Conservation (phyloP, 2,113 vertebrate species). For the Falcunculus frontatus region DNA sequence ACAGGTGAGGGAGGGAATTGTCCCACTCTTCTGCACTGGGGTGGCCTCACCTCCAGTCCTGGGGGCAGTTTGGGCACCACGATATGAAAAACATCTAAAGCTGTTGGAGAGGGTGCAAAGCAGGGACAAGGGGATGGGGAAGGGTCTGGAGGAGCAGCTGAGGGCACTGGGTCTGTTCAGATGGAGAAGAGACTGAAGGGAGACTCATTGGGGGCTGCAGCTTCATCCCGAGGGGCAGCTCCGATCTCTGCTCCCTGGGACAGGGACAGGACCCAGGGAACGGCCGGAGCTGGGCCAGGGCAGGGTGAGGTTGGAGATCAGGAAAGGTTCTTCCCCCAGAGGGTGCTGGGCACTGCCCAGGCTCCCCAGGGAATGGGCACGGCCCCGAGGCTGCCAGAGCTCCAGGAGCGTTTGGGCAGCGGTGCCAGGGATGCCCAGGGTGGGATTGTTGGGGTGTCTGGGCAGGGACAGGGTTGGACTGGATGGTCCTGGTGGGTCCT, state of each 20-base stretch:
- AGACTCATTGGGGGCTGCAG: neutral
- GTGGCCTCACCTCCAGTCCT: neutral
- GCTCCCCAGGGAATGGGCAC: neutral
- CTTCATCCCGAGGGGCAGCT: neutral
- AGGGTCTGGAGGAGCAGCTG: neutral
- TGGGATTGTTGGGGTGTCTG: neutral
- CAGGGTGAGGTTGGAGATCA: accelerated
- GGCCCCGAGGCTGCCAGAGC: neutral
- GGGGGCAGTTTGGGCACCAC: neutral
- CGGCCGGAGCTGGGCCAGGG: neutral
- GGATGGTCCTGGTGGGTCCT: accelerated
- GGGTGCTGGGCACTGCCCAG: neutral
- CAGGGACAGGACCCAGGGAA: neutral
- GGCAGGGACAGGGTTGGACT: neutral
- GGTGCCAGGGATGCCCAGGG: neutral
- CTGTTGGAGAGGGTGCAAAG: neutral
- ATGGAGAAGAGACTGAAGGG: neutral
- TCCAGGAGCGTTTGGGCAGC: accelerated
- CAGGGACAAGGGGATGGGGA: neutral
- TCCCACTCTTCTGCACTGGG: neutral
- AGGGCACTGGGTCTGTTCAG: neutral
- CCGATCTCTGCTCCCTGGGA: neutral
- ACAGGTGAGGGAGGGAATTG: neutral
- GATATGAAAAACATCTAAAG: accelerated
- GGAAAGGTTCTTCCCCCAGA: neutral